phyloP scores from a whole-genome alignment of 2,888 invertebrate genomes.

The Sacculina carcini region DNA sequence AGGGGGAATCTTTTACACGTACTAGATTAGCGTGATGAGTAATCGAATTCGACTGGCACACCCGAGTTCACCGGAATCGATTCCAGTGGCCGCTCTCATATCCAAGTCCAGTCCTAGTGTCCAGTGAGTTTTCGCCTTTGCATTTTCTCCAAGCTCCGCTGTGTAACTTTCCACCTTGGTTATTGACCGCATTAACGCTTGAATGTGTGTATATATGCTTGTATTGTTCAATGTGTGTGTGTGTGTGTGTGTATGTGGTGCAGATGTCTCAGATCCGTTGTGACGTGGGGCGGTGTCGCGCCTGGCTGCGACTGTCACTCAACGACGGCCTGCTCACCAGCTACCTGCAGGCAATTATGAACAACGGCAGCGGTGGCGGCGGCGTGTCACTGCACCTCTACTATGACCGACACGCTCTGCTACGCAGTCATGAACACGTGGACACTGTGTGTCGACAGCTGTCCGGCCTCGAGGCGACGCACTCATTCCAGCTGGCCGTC shows the following conservation, averaged over 20 bases:
- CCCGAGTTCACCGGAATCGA: too few relatives aligned
- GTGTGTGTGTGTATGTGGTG: slow-evolving; percentile 29
- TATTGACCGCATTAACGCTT: background rate
- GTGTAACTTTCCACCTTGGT: background rate
- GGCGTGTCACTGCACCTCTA: too few relatives aligned
- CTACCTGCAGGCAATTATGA: slow-evolving; percentile 51
- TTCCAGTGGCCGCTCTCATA: too few relatives aligned
- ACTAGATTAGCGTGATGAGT: too few relatives aligned
- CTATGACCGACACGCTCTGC: slow-evolving; percentile 51
- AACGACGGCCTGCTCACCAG: slow-evolving; percentile 69
- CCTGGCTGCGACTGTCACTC: slow-evolving; percentile 66
- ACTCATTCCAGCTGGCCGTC: slow-evolving; percentile 44
- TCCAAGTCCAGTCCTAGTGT: too few relatives aligned
- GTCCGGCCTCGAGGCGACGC: slow-evolving; percentile 37
- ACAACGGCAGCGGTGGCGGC: slow-evolving; percentile 45
- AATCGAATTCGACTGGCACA: too few relatives aligned
- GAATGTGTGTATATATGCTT: background rate
- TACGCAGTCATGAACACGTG: slow-evolving; percentile 52
- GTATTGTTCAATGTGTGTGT: background rate
- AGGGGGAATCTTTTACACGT: too few relatives aligned
- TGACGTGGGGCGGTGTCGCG: slow-evolving; percentile 70
- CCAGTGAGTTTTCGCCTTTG: too few relatives aligned
- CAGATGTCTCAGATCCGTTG: slow-evolving; percentile 50
- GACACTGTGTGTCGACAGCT: slow-evolving; percentile 48
- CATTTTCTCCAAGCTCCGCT: background rate